Evolutionary conservation across 2,888 invertebrate genomes (phyloP), one percentile per base, ranked within the genome.

Genomic region (Tetropium fuscum): DNA sequence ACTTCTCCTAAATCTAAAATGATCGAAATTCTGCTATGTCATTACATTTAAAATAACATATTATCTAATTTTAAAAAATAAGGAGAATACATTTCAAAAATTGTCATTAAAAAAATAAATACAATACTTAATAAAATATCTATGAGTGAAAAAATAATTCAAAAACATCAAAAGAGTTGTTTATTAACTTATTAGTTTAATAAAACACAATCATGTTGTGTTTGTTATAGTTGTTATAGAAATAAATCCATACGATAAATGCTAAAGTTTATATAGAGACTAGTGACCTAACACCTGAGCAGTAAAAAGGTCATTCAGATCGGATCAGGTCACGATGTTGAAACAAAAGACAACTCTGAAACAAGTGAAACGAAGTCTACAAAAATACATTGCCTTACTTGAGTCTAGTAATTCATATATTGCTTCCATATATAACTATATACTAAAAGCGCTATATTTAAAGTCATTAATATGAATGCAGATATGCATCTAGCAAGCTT

Each of bases 401-500:
- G 30, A 34, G 40, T 34, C 40, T 38, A n/a, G n/a, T n/a, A n/a
- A n/a, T n/a, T n/a, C n/a, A n/a, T n/a, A n/a, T n/a, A n/a, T n/a
- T n/a, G n/a, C n/a, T n/a, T n/a, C n/a, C n/a, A n/a, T n/a, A n/a
- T n/a, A n/a, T n/a, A n/a, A n/a, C n/a, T n/a, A n/a, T n/a, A n/a
- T n/a, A 71, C 68, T 22, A 67, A 67, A 69, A 72, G 71, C 68
- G 68, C 71, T 72, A 72, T 72, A 72, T 67, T 67, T 66, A 68
- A 59, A 60, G 70, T 74, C 75, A 75, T 75, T 75, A 75, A 74
- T 75, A 75, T 74, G 68, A 68, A 64, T 68, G 58, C 68, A 72
- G 75, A 74, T 75, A 75, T 68, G 72, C 69, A 75, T 75, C 75
- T 69, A 48, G 60, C 64, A 55, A 61, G 61, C 69, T 71, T 69